Evolutionary conservation across 2,797 vertebrate genomes (phyloP).

Genomic region (Ataeniobius toweri): DNA sequence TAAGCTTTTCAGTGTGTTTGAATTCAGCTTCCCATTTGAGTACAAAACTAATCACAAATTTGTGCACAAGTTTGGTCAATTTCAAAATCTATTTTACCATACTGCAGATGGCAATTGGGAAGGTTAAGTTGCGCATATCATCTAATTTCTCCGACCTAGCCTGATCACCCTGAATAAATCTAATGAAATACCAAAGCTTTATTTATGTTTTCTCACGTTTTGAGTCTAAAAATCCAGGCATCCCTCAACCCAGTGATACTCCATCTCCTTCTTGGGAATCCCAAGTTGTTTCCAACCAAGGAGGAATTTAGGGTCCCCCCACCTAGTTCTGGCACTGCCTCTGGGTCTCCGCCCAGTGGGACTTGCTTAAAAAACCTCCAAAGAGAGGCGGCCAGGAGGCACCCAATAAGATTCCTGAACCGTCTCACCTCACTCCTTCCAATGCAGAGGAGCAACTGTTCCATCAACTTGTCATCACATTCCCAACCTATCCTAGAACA

Average conservation of each 20-base stretch:
- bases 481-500: too few species aligned
- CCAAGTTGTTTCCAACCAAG: too few species aligned
- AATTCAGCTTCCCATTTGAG: background rate
- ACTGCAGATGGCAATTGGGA: background rate
- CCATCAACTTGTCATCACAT: too few species aligned
- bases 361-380: background rate
- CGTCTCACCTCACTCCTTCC: background rate
- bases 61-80: background rate
- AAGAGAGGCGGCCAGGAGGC: background rate
- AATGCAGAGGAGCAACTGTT: background rate
- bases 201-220: background rate
- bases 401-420: background rate
- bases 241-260: background rate
- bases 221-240: background rate
- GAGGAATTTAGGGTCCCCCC: background rate
- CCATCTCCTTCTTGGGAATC: background rate
- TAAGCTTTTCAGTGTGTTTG: background rate
- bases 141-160: background rate
- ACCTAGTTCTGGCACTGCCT: background rate
- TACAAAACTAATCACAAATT: background rate
- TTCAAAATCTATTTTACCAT: background rate
- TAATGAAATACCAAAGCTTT: background rate
- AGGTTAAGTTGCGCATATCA: background rate
- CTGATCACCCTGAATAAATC: background rate
- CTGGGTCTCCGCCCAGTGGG: background rate